Evolutionary conservation across 2,888 invertebrate species (phyloP).

Genomic region (Cataglyphis cursor): DNA sequence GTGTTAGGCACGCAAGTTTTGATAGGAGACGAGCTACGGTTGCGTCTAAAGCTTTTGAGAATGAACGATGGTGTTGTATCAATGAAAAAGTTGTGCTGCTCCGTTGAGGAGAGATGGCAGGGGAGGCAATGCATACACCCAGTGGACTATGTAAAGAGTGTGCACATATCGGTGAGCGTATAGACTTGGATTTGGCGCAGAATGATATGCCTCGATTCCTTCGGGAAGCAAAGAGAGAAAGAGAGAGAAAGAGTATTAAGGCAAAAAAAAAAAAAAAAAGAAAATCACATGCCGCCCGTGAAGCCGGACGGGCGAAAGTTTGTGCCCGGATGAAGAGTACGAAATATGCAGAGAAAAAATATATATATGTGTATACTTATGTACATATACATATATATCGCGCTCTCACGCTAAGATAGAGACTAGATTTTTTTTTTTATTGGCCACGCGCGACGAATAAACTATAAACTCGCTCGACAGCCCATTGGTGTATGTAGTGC

Average conservation of each 20-base stretch:
- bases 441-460: background rate
- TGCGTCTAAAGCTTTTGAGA: slow-evolving; percentile 67
- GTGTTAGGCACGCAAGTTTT: slow-evolving; percentile 66
- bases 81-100: slow-evolving; percentile 66
- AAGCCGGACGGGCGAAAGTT: background rate
- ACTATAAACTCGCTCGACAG: slow-evolving; percentile 64
- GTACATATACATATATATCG: slow-evolving; percentile 22
- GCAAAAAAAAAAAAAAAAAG: background rate
- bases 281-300: background rate
- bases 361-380: slow-evolving; percentile 10
- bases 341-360: slow-evolving; percentile 14
- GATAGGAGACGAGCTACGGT: slow-evolving; percentile 41
- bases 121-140: slow-evolving; percentile 75
- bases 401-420: slow-evolving; percentile 4
- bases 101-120: slow-evolving; percentile 48
- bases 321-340: background rate
- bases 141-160: slow-evolving; percentile 67
- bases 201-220: background rate
- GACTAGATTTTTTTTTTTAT: background rate
- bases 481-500: slow-evolving; percentile 77
- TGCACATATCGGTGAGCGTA: slow-evolving; percentile 16
- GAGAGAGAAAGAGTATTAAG: background rate
- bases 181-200: background rate
- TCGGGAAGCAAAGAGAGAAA: slow-evolving; percentile 13
- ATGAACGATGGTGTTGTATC: slow-evolving; percentile 66